Conservation (phyloP, 2,113 vertebrate genomes). For the Butorides virescens region DNA sequence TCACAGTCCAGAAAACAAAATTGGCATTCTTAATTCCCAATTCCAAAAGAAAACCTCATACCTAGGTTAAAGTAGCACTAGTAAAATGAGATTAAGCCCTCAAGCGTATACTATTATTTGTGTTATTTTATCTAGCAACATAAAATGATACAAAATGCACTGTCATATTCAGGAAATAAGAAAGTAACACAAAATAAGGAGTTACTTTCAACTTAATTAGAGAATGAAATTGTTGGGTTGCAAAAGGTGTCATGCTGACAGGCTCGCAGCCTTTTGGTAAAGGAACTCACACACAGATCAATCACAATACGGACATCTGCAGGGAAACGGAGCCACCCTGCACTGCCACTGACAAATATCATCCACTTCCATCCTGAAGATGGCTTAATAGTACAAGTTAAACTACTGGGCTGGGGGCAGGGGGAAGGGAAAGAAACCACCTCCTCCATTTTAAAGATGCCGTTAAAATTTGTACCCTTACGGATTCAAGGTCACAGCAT, state of each 20-base stretch:
- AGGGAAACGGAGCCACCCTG: not conserved
- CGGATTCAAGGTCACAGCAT: not conserved
- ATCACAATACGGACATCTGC: fast-evolving
- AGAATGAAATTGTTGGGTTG: not conserved
- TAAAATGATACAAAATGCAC: not conserved
- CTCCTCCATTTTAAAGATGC: not conserved
- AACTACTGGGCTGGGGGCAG: not conserved
- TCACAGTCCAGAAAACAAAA: not conserved
- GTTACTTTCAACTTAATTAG: not conserved
- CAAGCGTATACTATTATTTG: not conserved
- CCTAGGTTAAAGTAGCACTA: not conserved
- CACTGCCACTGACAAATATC: not conserved
- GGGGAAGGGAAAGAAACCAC: not conserved
- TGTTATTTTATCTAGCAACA: not conserved
- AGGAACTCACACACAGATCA: not conserved
- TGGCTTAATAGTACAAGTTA: not conserved
- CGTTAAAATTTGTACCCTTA: not conserved
- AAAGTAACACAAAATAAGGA: not conserved
- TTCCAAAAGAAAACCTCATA: not conserved
- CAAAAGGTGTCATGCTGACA: not conserved
- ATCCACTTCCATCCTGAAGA: not conserved
- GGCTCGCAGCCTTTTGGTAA: not conserved
- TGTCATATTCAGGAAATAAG: not conserved
- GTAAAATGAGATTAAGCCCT: not conserved
- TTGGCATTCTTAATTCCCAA: not conserved